Conservation (phyloP, 2,113 vertebrate genomes). For the Ploceus nigricollis region DNA sequence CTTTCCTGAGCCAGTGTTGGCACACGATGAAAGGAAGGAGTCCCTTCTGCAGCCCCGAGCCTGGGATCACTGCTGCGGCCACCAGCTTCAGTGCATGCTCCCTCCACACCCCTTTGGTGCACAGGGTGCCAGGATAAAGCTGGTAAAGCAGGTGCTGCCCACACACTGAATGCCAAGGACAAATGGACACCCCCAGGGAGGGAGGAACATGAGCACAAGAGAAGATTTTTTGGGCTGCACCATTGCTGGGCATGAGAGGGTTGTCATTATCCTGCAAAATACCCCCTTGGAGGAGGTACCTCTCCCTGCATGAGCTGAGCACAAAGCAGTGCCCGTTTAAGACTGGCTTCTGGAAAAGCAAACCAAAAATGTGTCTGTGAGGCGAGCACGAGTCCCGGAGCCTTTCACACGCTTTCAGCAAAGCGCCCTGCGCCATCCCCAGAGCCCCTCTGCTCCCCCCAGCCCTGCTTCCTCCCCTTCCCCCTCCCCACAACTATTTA, state of each 20-base stretch:
- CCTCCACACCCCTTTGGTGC: accelerated
- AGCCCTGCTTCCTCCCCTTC: background rate
- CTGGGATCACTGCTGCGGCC: background rate
- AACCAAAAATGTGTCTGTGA: background rate
- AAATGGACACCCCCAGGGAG: accelerated
- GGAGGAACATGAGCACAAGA: background rate
- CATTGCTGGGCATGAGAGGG: too few relatives aligned
- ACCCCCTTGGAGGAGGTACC: background rate
- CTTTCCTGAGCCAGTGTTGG: background rate
- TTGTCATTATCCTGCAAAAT: background rate
- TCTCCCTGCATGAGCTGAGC: background rate
- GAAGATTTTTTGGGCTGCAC: background rate
- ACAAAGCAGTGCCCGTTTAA: background rate
- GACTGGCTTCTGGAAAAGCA: background rate
- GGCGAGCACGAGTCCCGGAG: background rate
- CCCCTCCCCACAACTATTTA: slow-evolving; percentile 70
- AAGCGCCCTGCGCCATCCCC: background rate
- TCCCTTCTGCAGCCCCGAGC: accelerated
- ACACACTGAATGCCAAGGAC: accelerated
- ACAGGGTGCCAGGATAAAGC: background rate
- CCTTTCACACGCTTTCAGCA: background rate
- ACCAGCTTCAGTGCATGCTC: background rate
- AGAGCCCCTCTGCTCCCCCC: background rate
- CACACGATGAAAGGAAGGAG: background rate
- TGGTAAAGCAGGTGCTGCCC: background rate